Base-by-base conservation (phyloP, 2,797 vertebrate species). In the Miichthys miiuy region DNA sequence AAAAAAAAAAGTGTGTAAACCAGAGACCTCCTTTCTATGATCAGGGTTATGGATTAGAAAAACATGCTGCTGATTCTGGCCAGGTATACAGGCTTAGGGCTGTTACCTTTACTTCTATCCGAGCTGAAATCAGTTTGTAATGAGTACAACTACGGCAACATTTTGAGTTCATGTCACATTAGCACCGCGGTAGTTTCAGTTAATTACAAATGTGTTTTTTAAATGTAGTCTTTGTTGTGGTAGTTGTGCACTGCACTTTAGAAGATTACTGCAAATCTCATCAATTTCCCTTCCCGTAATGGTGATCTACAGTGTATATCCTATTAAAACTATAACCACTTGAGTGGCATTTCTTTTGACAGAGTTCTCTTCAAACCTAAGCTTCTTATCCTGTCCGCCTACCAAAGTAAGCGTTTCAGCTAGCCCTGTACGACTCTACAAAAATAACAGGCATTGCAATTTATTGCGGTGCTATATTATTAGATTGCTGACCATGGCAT, bases 261-360 rank as follows among this genome's bases (percentile, higher is more conserved):
- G 47, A 66, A 70, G 54, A 54, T 66, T 71, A 61, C 41, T 41
- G 27, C 69, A 73, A 47, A 77, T 72, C 62, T 67, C 46, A 75
- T 75, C 57, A 54, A 48, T 52, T 66, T 72, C 64, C 46, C 51
- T 67, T 25, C 3, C 68, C 62, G 63, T 61, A 60, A 38, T 54
- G 58, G 51, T 46, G 25, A 51, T 74, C 18, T 44, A 30, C 34
- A 38, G 34, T 38, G 34, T 13, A 21, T 55, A 56, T 79, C 30
- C 77, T 30, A 70, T 70, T 73, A 58, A 65, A 56, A 66, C 72
- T 71, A 27, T 56, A 66, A 58, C 65, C 65, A 69, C 60, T 44
- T 63, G 23, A 50, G 57, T 61, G 34, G 44, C 66, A 38, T 68
- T 63, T 80, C 51, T 51, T 68, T 74, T 18, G 64, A 72, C 60